Conservation (phyloP, 2,888 invertebrate species). For the Cyrtodaria siliqua region DNA sequence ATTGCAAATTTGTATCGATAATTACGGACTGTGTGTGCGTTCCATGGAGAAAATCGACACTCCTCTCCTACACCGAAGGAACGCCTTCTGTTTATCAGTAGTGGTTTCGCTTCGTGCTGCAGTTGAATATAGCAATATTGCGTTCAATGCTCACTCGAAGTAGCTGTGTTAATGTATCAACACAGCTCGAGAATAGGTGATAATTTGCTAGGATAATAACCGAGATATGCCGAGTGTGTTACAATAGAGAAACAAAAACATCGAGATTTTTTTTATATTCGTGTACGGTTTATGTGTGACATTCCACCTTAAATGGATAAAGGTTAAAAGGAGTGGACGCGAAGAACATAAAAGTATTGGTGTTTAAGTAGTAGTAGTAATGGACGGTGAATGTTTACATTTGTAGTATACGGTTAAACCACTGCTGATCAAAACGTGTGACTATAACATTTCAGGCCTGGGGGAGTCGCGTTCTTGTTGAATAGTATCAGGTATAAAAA, state of each 20-base stretch:
- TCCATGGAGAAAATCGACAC: constrained; percentile 39
- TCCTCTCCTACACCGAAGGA: constrained; percentile 24
- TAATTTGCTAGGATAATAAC: constrained; percentile 41
- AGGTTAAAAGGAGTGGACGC: too few species aligned
- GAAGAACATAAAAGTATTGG: too few species aligned
- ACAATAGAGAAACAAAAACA: not conserved
- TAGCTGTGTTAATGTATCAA: constrained; percentile 44
- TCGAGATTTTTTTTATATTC: too few species aligned
- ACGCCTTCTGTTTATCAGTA: constrained; percentile 43
- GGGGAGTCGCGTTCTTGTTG: constrained; percentile 16
- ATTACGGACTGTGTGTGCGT: constrained; percentile 40
- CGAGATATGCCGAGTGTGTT: constrained; percentile 24
- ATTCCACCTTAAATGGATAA: too few species aligned
- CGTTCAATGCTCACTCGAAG: too few species aligned
- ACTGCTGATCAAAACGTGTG: constrained; percentile 2
- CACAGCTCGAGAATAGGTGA: constrained; percentile 33
- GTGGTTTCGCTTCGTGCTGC: constrained; percentile 29
- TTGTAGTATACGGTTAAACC: too few species aligned
- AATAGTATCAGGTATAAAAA: constrained; percentile 23
- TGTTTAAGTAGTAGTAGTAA: too few species aligned
- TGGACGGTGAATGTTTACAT: too few species aligned
- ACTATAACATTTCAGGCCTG: constrained; percentile 23
- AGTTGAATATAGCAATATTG: too few species aligned
- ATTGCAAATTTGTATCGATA: constrained; percentile 59
- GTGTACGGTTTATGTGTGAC: too few species aligned